A percentile compares a stretch with the other conserved stretches of the same genome.
phyloP scores from a whole-genome alignment of 2,888 invertebrate genomes.

The Drosophila prolongata region DNA sequence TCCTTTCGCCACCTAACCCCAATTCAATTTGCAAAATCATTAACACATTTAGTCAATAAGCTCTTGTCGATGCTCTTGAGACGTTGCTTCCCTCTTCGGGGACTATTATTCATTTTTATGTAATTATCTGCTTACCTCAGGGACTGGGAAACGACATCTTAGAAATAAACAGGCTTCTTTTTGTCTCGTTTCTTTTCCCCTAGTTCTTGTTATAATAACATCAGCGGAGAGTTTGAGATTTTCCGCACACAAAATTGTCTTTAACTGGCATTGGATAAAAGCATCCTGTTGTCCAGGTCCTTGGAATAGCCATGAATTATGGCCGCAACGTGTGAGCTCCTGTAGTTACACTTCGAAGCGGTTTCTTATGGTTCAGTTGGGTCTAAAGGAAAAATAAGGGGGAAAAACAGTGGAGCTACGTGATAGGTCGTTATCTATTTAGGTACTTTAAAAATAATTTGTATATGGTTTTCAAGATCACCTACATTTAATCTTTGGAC shows the following conservation, averaged over 20 bases:
- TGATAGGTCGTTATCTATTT: too few relatives aligned
- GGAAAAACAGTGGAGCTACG: conserved; percentile 1
- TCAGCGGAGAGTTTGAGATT: conserved; percentile 15
- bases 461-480: not conserved
- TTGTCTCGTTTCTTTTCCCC: conserved; percentile 2
- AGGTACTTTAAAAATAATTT: not conserved
- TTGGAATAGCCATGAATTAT: conserved; percentile 64
- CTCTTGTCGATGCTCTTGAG: conserved; percentile 63
- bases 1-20: conserved; percentile 32
- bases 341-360: conserved; percentile 72
- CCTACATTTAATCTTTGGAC: too few relatives aligned
- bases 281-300: conserved; percentile 63
- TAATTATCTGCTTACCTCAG: conserved; percentile 67
- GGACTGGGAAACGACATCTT: conserved; percentile 35
- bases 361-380: conserved; percentile 20
- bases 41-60: conserved; percentile 75
- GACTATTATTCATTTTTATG: conserved; percentile 76
- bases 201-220: conserved; percentile 37
- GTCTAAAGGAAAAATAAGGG: not conserved
- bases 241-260: conserved; percentile 47
- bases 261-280: conserved; percentile 64
- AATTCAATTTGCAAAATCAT: conserved; percentile 73
- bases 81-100: conserved; percentile 47
- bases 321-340: conserved; percentile 69
- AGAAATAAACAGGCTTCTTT: conserved; percentile 26